Conservation (phyloP, 2,797 vertebrate genomes). For the Acanthopagrus latus region DNA sequence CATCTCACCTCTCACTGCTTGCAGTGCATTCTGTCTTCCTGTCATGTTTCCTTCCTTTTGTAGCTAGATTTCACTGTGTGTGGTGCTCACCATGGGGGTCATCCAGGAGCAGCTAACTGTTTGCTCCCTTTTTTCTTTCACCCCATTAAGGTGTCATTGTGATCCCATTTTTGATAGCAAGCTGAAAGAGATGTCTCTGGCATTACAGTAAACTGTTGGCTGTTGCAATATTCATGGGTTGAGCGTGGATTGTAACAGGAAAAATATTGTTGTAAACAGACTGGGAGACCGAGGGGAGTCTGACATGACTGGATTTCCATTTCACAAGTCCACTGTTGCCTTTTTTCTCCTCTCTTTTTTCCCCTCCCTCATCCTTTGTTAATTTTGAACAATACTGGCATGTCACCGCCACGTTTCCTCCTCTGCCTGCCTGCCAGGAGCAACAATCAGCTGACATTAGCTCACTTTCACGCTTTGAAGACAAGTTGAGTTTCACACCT, state of each 20-base stretch:
- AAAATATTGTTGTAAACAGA: conserved; percentile 69
- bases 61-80: not conserved
- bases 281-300: conserved; percentile 53
- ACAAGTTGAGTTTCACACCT: conserved; percentile 35
- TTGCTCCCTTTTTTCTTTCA: conserved; percentile 34
- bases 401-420: conserved; percentile 13
- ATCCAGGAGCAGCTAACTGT: conserved; percentile 13
- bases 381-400: conserved; percentile 43
- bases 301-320: conserved; percentile 64
- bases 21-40: conserved; percentile 10
- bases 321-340: conserved; percentile 60
- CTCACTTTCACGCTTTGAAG: conserved; percentile 20
- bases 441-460: conserved; percentile 49
- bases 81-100: conserved; percentile 24
- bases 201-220: conserved; percentile 73
- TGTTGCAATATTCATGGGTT: conserved; percentile 77
- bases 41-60: conserved; percentile 18
- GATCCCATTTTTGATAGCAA: conserved; percentile 40
- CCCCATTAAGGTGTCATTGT: conserved; percentile 53
- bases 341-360: not conserved
- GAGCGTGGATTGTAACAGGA: conserved; percentile 56
- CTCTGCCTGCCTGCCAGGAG: conserved; percentile 20
- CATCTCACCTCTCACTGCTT: conserved; percentile 16
- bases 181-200: conserved; percentile 57
- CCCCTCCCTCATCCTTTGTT: conserved; percentile 16